Conservation (phyloP, 2,113 vertebrate species). For the Anolis sagrei region DNA sequence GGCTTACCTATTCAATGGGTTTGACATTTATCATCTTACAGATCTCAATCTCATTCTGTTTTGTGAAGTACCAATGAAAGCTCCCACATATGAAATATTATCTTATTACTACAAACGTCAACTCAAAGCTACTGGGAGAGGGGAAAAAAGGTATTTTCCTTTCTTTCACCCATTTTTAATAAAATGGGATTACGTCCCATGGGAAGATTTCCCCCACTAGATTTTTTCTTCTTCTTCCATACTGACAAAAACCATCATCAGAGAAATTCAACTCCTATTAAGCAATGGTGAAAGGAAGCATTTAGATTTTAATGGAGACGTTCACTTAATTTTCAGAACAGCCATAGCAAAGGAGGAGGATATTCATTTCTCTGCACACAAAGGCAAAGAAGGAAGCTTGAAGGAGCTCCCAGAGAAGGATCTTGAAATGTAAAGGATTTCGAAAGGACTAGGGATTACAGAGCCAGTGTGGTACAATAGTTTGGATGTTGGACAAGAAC, state of each 20-base stretch:
- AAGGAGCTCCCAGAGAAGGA: neutral
- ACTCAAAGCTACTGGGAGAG: slow-evolving; percentile 49
- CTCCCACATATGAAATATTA: slow-evolving; percentile 42
- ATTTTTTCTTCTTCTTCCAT: slow-evolving; percentile 58
- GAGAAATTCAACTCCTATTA: slow-evolving; percentile 74
- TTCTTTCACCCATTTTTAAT: slow-evolving; percentile 52
- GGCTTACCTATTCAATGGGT: fast-evolving
- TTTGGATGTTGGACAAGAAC: too few species aligned
- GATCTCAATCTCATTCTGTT: slow-evolving; percentile 40
- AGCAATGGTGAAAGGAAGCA: slow-evolving; percentile 70
- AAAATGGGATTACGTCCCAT: slow-evolving; percentile 75
- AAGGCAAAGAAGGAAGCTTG: neutral
- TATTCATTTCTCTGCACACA: neutral
- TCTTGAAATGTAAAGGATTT: neutral
- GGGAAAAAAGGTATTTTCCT: slow-evolving; percentile 30
- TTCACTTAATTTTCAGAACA: slow-evolving; percentile 63
- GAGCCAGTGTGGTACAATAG: too few species aligned
- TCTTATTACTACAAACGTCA: slow-evolving; percentile 57
- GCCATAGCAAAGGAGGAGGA: neutral
- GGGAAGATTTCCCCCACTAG: slow-evolving; percentile 71
- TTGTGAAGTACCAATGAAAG: slow-evolving; percentile 55
- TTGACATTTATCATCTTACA: slow-evolving; percentile 35
- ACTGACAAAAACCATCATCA: slow-evolving; percentile 69
- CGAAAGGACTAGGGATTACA: too few species aligned
- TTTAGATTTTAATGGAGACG: slow-evolving; percentile 54